Conservation (phyloP, 2,797 vertebrate genomes). For the Coendou prehensilis region DNA sequence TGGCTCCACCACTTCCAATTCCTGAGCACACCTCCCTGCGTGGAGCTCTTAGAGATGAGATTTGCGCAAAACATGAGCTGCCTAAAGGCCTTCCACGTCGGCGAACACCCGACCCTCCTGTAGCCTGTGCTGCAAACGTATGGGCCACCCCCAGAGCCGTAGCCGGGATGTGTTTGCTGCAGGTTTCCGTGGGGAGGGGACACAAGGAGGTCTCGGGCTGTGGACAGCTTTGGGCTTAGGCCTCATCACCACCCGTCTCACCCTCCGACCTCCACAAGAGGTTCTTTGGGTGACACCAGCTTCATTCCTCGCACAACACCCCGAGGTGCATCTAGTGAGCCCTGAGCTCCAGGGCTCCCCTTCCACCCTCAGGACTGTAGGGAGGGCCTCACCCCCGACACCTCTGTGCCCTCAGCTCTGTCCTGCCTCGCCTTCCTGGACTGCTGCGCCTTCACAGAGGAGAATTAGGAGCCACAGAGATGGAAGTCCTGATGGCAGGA, state of each 20-base stretch:
- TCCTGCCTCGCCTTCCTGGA: background rate
- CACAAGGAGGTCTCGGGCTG: background rate
- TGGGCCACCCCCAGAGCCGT: too few relatives aligned
- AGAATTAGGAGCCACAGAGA: background rate
- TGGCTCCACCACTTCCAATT: background rate
- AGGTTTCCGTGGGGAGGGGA: background rate
- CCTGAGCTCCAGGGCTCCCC: background rate
- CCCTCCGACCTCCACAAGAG: background rate
- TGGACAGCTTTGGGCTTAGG: too few relatives aligned
- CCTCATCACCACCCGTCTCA: fast-evolving
- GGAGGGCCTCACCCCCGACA: background rate
- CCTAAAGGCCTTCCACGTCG: background rate
- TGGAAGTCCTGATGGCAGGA: background rate
- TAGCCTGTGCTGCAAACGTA: too few relatives aligned
- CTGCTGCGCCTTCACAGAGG: background rate
- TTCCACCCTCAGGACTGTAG: fast-evolving
- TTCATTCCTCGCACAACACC: background rate
- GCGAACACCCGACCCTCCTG: background rate
- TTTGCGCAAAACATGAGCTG: background rate
- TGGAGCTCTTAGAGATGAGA: background rate
- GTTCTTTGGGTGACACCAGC: background rate
- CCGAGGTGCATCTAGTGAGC: background rate
- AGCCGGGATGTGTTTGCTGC: background rate
- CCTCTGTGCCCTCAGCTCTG: background rate
- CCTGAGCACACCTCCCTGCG: background rate